phyloP scores from a whole-genome alignment of 2,113 vertebrate genomes.

The Trematocara variabile region DNA sequence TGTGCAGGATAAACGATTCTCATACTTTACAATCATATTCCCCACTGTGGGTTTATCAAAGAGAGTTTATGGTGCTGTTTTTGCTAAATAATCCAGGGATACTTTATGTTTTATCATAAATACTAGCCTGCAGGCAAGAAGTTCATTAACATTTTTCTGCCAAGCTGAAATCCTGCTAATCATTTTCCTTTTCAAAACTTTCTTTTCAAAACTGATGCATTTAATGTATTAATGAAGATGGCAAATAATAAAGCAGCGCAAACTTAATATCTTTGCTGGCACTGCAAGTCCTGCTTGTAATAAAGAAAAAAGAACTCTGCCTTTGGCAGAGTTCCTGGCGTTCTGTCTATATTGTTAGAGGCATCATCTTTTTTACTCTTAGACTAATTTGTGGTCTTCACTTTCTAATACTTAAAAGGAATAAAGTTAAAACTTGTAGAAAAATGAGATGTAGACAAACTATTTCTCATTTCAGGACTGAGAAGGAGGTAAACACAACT shows the following conservation, averaged over 20 bases:
- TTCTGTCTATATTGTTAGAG: neutral
- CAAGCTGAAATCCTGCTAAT: neutral
- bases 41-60: conserved; percentile 21
- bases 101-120: conserved; percentile 1
- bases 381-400: neutral
- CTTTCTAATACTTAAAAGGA: neutral
- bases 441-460: neutral
- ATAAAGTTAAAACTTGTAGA: neutral
- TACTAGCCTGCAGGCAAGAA: neutral
- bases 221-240: neutral
- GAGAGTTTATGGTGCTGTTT: conserved; percentile 6
- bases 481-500: neutral
- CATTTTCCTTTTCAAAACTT: neutral
- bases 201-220: neutral
- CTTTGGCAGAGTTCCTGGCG: neutral
- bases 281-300: neutral
- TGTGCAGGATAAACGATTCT: neutral
- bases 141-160: neutral
- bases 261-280: neutral
- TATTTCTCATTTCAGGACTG: neutral
- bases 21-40: neutral
- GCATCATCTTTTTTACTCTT: neutral
- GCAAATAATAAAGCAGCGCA: neutral
- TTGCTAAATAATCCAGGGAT: neutral
- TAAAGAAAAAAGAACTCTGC: neutral